These are phyloP conservation scores for Astur gentilis DNA, from an alignment of 2,113 vertebrate genomes.

Conservation along the genomic window DNA sequence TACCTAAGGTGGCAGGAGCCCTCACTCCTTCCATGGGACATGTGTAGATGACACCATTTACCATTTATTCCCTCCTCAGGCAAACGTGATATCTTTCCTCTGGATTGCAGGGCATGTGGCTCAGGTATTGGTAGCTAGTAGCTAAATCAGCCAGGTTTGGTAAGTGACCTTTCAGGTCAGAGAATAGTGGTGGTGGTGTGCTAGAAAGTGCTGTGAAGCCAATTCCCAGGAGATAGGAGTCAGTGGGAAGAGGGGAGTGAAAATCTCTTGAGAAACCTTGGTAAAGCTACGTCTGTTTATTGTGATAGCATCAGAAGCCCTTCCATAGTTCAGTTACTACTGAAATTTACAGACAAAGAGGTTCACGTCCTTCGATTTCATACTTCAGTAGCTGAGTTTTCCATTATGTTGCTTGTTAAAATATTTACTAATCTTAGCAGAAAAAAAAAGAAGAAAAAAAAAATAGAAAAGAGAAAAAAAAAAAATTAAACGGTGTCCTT, in stretches of 20 bases:
- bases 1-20: neutral
- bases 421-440: neutral
- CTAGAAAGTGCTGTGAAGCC: neutral
- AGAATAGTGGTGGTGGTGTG: neutral
- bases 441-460: neutral
- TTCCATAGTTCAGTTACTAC: neutral
- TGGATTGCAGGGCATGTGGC: rapidly evolving
- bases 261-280: neutral
- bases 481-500: neutral
- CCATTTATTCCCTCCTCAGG: neutral
- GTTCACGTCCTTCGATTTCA: neutral
- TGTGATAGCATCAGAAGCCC: neutral
- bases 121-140: neutral
- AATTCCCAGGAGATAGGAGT: neutral
- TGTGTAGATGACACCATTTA: neutral
- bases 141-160: neutral
- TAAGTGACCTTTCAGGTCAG: neutral
- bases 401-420: neutral
- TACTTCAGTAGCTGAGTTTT: neutral
- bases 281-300: neutral
- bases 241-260: neutral
- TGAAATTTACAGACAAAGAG: neutral
- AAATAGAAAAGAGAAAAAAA: rapidly evolving
- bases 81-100: neutral
- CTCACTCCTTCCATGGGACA: neutral